Evolutionary conservation across 1,140 invertebrate species (phyloP), one percentile per base, ranked within the genome.

Genomic region (Aphelenchoides avenae): DNA sequence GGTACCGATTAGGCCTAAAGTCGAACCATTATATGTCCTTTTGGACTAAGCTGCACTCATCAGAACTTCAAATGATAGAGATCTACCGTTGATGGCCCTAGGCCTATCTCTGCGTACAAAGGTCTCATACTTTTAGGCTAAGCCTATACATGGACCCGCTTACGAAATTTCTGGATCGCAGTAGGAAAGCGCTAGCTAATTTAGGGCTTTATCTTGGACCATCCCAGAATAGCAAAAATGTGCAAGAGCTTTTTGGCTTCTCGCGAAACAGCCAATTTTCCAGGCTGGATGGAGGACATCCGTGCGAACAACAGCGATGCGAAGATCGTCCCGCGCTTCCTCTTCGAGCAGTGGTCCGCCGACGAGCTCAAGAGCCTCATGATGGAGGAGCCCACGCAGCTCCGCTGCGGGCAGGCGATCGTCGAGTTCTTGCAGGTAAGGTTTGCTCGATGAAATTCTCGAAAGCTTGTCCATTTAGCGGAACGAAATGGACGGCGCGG

Each of bases 401-500:
- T 37, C 18, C 26, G 66, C 3, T 73, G 71, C 47, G 68, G 52
- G 22, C 30, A 60, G 7, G 58, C 54, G 30, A 31, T 73, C 3
- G 44, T 60, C 24, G 57, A 65, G n/a, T 73, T 75, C 36, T 49
- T 71, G 24, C 51, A 34, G 62, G 67, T 70, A 11, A 9, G 44
- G 51, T 50, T 50, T 24, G 27, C 9, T 5, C 15, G 34, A 41
- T 68, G 43, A 5, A 29, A 22, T 50, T 30, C 20, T 54, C 40
- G 4, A 50, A 47, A 34, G 5, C 18, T 56, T 15, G 3, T 26
- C 4, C 47, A 55, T 70, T 30, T 37, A 72, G 70, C 52, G 62
- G 44, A 73, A 76, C 43, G 54, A 67, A 46, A 66, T 76, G 30
- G 63, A 75, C 31, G 71, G 71, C 5, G 70, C 61, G 11, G 73